phyloP scores from a whole-genome alignment of 2,888 invertebrate genomes.

The Mythimna ferrago region DNA sequence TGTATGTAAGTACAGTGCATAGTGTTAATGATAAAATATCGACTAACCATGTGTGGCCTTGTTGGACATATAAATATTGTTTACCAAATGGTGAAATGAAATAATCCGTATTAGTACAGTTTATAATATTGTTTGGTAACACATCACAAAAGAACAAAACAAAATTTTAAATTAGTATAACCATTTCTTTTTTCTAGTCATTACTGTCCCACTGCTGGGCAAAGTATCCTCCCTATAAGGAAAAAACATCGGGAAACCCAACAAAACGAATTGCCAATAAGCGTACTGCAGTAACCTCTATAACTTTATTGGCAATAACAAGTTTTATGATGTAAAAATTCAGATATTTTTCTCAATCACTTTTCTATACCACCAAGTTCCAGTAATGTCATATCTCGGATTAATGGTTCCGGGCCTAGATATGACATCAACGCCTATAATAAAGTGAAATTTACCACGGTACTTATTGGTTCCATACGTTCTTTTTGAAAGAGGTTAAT shows the following conservation, averaged over 20 bases:
- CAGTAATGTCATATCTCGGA: conserved; percentile 34
- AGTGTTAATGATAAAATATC: no score
- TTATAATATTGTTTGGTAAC: no score
- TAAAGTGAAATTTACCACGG: conserved; percentile 10
- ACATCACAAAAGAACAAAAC: no score
- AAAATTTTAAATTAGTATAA: no score
- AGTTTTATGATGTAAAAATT: conserved; percentile 24
- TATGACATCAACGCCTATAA: conserved; percentile 23
- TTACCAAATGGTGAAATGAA: no score
- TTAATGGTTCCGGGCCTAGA: conserved; percentile 35
- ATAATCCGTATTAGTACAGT: no score
- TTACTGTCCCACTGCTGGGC: no score
- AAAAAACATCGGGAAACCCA: not conserved
- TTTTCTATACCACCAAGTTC: conserved; percentile 8
- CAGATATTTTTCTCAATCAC: conserved; percentile 22
- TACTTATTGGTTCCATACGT: conserved; percentile 12
- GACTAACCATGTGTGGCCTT: no score
- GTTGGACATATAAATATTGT: no score
- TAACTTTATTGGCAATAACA: conserved; percentile 25
- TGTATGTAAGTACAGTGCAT: no score
- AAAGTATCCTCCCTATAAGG: no score
- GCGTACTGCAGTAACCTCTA: not conserved
- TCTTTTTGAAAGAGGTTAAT: conserved; percentile 4
- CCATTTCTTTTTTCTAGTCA: no score
- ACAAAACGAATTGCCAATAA: conserved; percentile 11